Percentiles rank a stretch among this genome's conserved stretches.
Conservation (phyloP, 2,113 vertebrate genomes). For the Catharus minimus region DNA sequence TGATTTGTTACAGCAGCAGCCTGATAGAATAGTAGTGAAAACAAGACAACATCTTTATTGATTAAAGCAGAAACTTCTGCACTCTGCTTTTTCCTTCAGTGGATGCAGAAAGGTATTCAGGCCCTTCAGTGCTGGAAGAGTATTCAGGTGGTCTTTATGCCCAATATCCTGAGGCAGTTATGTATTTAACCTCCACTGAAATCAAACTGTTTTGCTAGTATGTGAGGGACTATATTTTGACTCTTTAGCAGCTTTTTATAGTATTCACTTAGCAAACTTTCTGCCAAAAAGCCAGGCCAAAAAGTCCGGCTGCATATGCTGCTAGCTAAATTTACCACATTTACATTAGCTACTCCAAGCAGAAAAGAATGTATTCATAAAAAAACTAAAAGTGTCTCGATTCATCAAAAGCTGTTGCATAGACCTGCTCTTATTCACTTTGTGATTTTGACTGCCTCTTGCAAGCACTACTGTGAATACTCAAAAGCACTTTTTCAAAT, state of each 20-base stretch:
- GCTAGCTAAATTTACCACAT: background rate
- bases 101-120: background rate
- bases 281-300: background rate
- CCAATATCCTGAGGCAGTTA: background rate
- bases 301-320: background rate
- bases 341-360: background rate
- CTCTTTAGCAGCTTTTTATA: constrained; percentile 12
- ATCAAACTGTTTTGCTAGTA: background rate
- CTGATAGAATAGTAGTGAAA: background rate
- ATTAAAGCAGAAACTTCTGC: background rate
- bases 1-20: constrained; percentile 5
- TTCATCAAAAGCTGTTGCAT: background rate
- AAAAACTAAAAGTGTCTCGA: background rate
- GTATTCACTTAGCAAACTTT: background rate
- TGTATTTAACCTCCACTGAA: background rate
- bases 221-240: background rate
- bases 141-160: background rate
- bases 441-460: background rate
- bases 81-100: background rate
- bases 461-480: constrained; percentile 61
- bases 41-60: background rate
- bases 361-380: constrained; percentile 3
- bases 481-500: constrained; percentile 64
- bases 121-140: background rate
- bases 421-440: constrained; percentile 15